Conservation (phyloP, 2,888 invertebrate species). For the Adelognathus sp. region DNA sequence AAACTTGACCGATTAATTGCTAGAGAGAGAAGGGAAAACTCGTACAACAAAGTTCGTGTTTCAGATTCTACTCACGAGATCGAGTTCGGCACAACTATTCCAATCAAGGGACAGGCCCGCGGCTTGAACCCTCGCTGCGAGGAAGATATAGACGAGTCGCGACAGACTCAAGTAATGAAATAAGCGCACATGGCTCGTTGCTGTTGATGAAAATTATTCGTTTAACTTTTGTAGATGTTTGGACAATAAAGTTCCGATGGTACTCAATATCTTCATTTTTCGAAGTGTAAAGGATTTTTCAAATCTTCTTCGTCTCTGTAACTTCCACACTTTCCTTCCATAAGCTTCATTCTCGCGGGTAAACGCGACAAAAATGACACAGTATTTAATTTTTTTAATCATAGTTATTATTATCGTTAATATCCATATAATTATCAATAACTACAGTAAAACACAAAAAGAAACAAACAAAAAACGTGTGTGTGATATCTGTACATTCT, state of each 20-base stretch:
- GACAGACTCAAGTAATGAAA: background rate
- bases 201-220: background rate
- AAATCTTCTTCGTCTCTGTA: background rate
- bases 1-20: background rate
- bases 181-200: background rate
- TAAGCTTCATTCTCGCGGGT: background rate
- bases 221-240: constrained; percentile 45
- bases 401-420: constrained; percentile 81
- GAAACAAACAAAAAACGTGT: too few species aligned
- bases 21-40: background rate
- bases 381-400: constrained; percentile 76
- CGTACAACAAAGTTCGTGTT: constrained; percentile 27
- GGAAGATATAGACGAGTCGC: background rate
- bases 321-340: background rate
- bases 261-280: too few species aligned
- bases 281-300: too few species aligned
- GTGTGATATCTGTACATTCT: constrained; percentile 81
- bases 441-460: constrained; percentile 82
- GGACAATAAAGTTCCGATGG: constrained; percentile 31
- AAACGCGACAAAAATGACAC: background rate
- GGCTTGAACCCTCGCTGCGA: background rate
- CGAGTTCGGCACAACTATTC: constrained; percentile 65
- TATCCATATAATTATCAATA: constrained; percentile 81
- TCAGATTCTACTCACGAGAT: constrained; percentile 64
- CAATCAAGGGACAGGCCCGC: constrained; percentile 56